Evolutionary conservation across 1,140 invertebrate species (phyloP), one percentile per base, ranked within the genome.

Genomic region (Cydia amplana): DNA sequence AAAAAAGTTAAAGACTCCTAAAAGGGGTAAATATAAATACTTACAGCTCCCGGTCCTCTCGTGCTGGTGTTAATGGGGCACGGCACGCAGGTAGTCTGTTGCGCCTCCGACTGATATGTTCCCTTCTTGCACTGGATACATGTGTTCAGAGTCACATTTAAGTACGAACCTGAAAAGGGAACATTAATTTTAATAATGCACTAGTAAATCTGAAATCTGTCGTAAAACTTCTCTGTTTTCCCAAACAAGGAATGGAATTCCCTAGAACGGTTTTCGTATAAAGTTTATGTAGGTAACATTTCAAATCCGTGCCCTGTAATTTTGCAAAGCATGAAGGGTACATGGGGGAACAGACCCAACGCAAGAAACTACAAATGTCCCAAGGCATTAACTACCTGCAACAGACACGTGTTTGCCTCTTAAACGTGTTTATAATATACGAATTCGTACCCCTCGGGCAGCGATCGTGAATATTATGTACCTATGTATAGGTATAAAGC

Each of bases 11-110:
- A 55, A 18, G 2, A n/a, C 6, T 55, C n/a, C 51, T 14, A 60
- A 60, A 60, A 60, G 1, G 55, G 20, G 20, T 23, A 23, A 12
- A 23, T 23, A 95, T 23, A 23, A 12, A 23, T 23, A 95, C 95
- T 95, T 92, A 96, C 96, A 65, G 98, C 95, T 70, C 96, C 97
- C 0, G 95, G 93, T 82, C 95, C 95, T 84, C 96, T 96, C 0
- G 98, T 99, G 79, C 97, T 99, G 4, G 98, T 98, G 86, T 99
- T 98, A 3, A 97, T 95, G 49, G 98, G 97, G 87, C 98, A 99
- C 20, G 96, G 94, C 72, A 98, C 94, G 88, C 98, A 99, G 25
- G 94, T 94, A 0, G 96, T 97, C 85, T 99, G 98, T 85, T 98
- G 97, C 0, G 96, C 95, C 82, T 98, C 96, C 6, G 98, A 95